Base-by-base conservation (phyloP, 2,888 invertebrate genomes). In the Hypsopygia costalis region DNA sequence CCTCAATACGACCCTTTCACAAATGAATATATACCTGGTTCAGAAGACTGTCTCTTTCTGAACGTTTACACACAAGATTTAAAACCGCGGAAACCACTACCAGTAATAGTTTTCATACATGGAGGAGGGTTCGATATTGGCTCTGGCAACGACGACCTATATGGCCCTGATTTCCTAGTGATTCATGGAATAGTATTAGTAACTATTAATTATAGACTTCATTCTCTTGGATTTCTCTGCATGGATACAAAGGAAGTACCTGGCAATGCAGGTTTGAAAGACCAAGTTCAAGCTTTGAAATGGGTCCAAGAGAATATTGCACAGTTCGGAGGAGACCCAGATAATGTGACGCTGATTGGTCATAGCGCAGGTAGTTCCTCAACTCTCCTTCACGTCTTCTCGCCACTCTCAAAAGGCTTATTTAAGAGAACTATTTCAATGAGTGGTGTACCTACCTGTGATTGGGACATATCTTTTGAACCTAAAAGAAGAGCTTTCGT, bases 191-290 rank as follows among this genome's bases (percentile, higher is more conserved):
- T 91, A 0, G 66, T 91, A 0, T 52, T 91, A 10, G 90, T 91
- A 0, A 91, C 91, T 0, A 59, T 91, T 1, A 91, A 91, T 55
- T 91, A 91, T 49, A 74, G 91, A 47, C 55, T 82, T 1, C 91
- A 89, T 1, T 79, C 85, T 0, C 51, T 91, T 1, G 91, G 91
- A 0, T 92, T 91, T 49, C 64, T 92, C 0, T 90, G 90, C 16
- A 77, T 91, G 0, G 74, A 72, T 9, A 90, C 89, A 10, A 56
- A 59, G 36, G 90, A 89, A 32, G 90, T 90, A 0, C 91, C 91
- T 0, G 92, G 92, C 1, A 92, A 92, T 58, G 90, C 90, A 43
- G 91, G 89, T 0, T 51, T 91, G 10, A 91, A 90, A 49, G 76
- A 77, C 30, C 73, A 73, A 59, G 65, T 67, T 0, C 56, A 60